A percentile compares a stretch with the other conserved stretches of the same genome.
Evolutionary conservation across 1,140 invertebrate species (phyloP).

Genomic region (Popillia japonica): DNA sequence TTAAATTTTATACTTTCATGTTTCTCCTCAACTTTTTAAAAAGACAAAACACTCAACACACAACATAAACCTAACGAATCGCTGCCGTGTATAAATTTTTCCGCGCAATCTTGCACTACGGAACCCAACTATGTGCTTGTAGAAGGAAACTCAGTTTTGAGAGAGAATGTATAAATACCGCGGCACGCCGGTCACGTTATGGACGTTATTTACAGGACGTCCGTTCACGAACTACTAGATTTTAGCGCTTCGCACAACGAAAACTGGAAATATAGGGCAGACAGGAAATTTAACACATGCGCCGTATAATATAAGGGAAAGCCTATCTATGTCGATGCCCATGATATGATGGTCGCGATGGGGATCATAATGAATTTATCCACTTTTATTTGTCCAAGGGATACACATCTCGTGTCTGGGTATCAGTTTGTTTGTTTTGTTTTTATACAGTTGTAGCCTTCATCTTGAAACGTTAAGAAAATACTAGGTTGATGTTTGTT

Average conservation of each 20-base stretch:
- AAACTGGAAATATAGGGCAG: not conserved
- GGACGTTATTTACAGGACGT: not conserved
- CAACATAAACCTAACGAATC: not conserved
- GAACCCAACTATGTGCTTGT: not conserved
- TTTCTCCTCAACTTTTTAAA: not conserved
- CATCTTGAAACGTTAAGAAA: not conserved
- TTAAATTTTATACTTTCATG: no score
- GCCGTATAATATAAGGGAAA: not conserved
- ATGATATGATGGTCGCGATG: not conserved
- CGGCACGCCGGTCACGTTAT: not conserved
- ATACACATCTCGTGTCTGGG: not conserved
- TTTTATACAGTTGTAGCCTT: not conserved
- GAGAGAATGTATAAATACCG: not conserved
- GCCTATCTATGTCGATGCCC: not conserved
- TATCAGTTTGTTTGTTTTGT: not conserved
- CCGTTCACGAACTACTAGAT: slow-evolving; percentile 4
- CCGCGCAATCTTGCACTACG: not conserved
- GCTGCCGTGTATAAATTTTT: not conserved
- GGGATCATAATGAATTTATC: not conserved
- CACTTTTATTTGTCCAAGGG: not conserved
- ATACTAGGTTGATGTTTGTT: not conserved
- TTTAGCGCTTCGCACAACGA: slow-evolving; percentile 2
- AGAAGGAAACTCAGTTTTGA: not conserved
- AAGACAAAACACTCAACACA: not conserved
- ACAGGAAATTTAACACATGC: slow-evolving; percentile 6